phyloP scores from a whole-genome alignment of 1,140 invertebrate species.

The Zaprionus vittiger region DNA sequence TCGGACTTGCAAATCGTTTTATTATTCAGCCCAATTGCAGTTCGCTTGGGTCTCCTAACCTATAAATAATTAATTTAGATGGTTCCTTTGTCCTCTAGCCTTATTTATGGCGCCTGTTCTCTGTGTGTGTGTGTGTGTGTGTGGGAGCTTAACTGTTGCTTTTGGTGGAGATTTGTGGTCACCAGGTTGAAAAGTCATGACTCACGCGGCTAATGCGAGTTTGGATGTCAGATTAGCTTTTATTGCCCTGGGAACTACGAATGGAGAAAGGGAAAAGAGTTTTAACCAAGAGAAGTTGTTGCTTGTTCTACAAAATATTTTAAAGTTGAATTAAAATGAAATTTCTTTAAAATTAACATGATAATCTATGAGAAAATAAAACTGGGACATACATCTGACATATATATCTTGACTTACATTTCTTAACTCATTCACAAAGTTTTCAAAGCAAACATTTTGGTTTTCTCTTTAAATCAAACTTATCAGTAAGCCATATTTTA shows the following conservation, averaged over 20 bases:
- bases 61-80: constrained; percentile 82
- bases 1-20: constrained; percentile 75
- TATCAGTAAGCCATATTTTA: no score
- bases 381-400: not conserved
- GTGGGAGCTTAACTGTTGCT: constrained; percentile 68
- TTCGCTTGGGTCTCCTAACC: constrained; percentile 45
- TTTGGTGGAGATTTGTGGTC: constrained; percentile 62
- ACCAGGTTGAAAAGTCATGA: constrained; percentile 18
- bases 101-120: constrained; percentile 59
- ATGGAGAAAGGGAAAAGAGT: not conserved
- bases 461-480: no score
- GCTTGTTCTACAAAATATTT: not conserved
- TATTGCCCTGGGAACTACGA: constrained; percentile 25
- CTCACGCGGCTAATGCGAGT: constrained; percentile 47
- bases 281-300: not conserved
- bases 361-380: not conserved
- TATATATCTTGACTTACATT: no score
- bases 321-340: not conserved
- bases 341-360: not conserved
- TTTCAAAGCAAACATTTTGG: no score
- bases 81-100: constrained; percentile 46
- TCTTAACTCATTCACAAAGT: not conserved
- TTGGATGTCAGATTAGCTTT: constrained; percentile 74
- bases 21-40: constrained; percentile 75
- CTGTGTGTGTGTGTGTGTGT: not conserved